Evolutionary conservation across 1,140 invertebrate species (phyloP).

Genomic region (Micrasema minimum): DNA sequence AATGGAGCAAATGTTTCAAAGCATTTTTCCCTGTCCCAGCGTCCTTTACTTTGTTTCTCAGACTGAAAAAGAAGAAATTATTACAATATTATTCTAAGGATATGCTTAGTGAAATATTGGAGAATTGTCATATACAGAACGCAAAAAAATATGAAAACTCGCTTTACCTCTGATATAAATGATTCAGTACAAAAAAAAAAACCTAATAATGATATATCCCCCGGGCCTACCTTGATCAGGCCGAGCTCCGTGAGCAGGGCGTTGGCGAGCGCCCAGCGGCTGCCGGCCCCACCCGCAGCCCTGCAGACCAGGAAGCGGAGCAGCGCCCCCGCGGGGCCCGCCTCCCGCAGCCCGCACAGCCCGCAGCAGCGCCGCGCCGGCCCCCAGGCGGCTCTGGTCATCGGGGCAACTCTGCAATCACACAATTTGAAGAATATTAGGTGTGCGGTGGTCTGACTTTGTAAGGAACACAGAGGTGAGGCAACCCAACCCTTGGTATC

Average conservation of each 20-base stretch:
- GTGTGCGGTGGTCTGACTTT: too few species aligned
- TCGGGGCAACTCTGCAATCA: constrained; percentile 5
- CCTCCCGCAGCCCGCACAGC: constrained; percentile 16
- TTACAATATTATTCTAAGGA: too few species aligned
- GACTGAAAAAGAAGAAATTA: constrained; percentile 54
- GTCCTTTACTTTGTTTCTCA: constrained; percentile 57
- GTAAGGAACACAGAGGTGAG: too few species aligned
- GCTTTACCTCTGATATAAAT: too few species aligned
- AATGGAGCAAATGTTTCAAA: constrained; percentile 52
- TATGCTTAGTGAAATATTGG: background rate
- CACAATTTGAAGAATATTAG: background rate
- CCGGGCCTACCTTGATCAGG: constrained; percentile 36
- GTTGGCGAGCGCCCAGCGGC: constrained; percentile 36
- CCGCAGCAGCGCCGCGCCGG: background rate
- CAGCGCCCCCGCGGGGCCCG: background rate
- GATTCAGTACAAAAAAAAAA: too few species aligned
- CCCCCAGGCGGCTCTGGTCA: constrained; percentile 15
- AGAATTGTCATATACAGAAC: too few species aligned
- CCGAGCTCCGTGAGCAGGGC: constrained; percentile 22
- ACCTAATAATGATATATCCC: too few species aligned
- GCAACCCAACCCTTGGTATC: too few species aligned
- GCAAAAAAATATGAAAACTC: too few species aligned
- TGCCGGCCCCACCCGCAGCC: background rate
- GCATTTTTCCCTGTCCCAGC: constrained; percentile 56
- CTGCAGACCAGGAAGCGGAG: constrained; percentile 3